Conservation (phyloP, 2,113 vertebrate genomes). For the Canis aureus region DNA sequence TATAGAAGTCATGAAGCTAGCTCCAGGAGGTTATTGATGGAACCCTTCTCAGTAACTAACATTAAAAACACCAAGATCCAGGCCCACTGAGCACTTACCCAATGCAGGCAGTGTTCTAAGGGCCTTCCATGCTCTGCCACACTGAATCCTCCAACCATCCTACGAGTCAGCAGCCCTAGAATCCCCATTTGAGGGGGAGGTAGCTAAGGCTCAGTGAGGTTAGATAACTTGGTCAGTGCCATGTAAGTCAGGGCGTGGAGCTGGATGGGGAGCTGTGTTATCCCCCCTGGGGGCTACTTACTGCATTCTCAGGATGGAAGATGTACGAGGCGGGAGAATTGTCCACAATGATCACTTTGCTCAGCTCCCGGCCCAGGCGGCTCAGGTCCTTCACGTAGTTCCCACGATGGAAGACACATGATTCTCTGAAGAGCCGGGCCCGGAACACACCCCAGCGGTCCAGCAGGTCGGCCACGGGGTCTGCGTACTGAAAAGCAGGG, state of each 20-base stretch:
- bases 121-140: too few relatives aligned
- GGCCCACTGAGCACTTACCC: background rate
- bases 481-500: conserved; percentile 92
- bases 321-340: conserved; percentile 99
- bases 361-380: conserved; percentile 96
- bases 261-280: fast-evolving
- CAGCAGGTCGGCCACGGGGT: conserved; percentile 97
- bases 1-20: background rate
- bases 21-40: background rate
- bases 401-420: conserved; percentile 98
- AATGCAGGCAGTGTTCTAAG: background rate
- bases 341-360: conserved; percentile 97
- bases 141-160: background rate
- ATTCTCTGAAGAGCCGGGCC: conserved; percentile 97
- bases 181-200: background rate
- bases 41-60: background rate
- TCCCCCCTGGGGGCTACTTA: conserved; percentile 85
- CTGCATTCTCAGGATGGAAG: conserved; percentile 99
- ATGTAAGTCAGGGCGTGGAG: background rate
- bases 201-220: background rate
- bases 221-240: background rate
- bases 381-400: conserved; percentile 99
- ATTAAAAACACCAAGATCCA: background rate
- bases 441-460: conserved; percentile 98
- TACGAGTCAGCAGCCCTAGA: background rate